Evolutionary conservation across 2,113 vertebrate genomes (phyloP).

Genomic region (Pogonocichla stellata): DNA sequence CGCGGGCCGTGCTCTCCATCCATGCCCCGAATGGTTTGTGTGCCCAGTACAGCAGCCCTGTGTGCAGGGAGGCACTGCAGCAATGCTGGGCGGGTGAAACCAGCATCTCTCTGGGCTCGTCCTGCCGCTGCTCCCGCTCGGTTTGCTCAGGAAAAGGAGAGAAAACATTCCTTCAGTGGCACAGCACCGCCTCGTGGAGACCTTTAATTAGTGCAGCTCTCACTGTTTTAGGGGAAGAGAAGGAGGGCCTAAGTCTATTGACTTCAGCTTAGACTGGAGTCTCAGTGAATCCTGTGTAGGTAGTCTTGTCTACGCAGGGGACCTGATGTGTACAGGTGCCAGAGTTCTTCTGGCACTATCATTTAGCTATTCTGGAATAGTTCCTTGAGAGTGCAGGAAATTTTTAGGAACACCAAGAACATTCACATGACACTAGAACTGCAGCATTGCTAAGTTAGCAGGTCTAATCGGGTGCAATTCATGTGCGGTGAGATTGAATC

Average conservation of each 20-base stretch:
- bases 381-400: background rate
- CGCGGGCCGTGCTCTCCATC: rapidly evolving
- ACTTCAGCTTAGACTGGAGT: background rate
- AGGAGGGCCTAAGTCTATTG: background rate
- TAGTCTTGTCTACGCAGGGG: background rate
- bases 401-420: background rate
- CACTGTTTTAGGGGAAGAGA: background rate
- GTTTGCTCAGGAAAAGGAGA: background rate
- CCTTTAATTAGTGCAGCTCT: background rate
- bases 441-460: background rate
- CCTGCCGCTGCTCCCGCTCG: rapidly evolving
- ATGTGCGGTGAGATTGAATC: background rate
- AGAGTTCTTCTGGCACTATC: background rate
- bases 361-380: background rate
- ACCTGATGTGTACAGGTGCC: background rate
- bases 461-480: background rate
- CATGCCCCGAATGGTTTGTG: rapidly evolving
- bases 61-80: background rate
- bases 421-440: background rate
- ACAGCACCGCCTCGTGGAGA: slow-evolving; percentile 51
- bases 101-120: background rate
- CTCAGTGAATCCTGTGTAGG: background rate
- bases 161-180: background rate
- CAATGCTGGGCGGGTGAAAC: background rate
- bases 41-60: rapidly evolving